Evolutionary conservation across 2,113 vertebrate genomes (phyloP).

Genomic region (Pterocles burchelli): DNA sequence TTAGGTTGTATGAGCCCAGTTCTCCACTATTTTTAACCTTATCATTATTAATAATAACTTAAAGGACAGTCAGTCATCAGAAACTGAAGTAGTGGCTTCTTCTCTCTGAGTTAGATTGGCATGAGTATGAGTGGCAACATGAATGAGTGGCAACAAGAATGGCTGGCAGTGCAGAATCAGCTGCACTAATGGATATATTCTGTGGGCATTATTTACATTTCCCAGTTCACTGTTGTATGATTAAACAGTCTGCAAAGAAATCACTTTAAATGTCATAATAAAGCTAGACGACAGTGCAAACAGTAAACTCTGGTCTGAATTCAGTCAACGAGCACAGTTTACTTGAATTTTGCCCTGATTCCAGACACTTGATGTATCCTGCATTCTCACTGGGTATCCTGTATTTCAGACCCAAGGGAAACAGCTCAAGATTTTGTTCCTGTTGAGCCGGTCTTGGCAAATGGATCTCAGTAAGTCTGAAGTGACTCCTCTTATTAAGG

Average conservation of each 20-base stretch:
- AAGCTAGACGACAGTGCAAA: neutral
- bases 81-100: neutral
- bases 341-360: neutral
- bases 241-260: neutral
- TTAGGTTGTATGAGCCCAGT: neutral
- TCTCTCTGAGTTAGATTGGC: neutral
- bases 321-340: neutral
- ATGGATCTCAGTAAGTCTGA: neutral
- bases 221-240: neutral
- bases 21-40: neutral
- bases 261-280: neutral
- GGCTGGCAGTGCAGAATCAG: neutral
- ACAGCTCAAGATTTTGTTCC: neutral
- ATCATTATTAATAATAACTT: neutral
- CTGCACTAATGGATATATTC: accelerated
- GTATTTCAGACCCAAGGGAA: neutral
- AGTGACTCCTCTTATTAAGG: neutral
- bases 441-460: neutral
- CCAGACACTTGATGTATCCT: neutral
- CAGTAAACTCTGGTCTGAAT: neutral
- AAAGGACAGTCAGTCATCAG: neutral
- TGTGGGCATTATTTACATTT: neutral
- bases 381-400: neutral
- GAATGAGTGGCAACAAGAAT: neutral
- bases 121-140: neutral